Base-by-base conservation (phyloP, 1,140 invertebrate genomes). In the Druon quercuslanigerum region DNA sequence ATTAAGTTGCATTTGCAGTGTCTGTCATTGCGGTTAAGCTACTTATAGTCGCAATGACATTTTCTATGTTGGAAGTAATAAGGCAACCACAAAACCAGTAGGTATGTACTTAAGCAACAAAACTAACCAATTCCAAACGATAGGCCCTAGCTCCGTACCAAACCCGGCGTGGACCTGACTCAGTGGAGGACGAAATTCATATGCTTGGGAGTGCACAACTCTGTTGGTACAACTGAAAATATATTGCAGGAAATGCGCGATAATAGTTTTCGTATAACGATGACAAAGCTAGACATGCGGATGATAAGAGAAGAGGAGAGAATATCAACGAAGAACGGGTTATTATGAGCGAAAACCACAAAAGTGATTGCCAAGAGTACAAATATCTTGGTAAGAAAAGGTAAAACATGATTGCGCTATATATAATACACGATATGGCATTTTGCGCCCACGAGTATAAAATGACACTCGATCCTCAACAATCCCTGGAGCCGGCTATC, bases 401-500 rank as follows among this genome's bases (percentile, higher is more conserved):
- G 40, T 11, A 46, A 46, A 46, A 46, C 7, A 46, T 9, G 40
- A 46, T 46, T 11, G 40, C 9, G 11, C 40, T 46, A 46, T 46
- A 46, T 11, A 46, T 46, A 46, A 1, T 46, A 46, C 11, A 81
- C 83, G 86, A 86, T 84, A 85, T 83, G 83, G 82, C 84, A 75
- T 79, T 82, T 77, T 76, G 77, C 82, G 84, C 87, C 82, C 88
- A 90, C 88, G 88, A 84, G 89, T 90, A 90, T 90, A 87, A 86
- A 86, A 89, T 90, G 88, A 90, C 87, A 88, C 88, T 87, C 80
- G 79, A 82, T 73, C 40, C 40, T 46, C 40, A 46, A 11, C 40
- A 46, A 46, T 46, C 40, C 40, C 9, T 11, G 7, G 40, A 9
- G 7, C 40, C 9, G 40, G 40, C 40, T 9, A 33, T 46, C 40